A percentile compares a stretch with the other conserved stretches of the same genome.
These are phyloP conservation scores for Burhinus oedicnemus DNA, from an alignment of 2,113 vertebrate genomes.

Conservation along the genomic window DNA sequence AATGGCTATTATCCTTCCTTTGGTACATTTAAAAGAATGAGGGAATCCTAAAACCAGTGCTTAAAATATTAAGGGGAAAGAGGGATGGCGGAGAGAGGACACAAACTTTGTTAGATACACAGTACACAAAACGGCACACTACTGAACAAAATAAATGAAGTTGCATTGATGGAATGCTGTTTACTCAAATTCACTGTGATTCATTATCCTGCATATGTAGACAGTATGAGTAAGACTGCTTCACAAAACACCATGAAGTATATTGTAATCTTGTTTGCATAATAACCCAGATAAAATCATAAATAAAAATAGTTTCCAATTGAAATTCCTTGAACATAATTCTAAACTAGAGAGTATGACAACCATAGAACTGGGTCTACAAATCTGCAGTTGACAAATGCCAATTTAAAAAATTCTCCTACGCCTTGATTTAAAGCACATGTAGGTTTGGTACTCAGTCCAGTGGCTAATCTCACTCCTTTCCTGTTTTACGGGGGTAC, in stretches of 20 bases:
- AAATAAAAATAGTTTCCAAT: constrained; percentile 36
- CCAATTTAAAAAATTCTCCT: not conserved
- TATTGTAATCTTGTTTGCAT: constrained; percentile 42
- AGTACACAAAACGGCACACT: not conserved
- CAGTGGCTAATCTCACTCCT: not conserved
- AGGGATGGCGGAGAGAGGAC: not conserved
- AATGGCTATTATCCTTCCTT: not conserved
- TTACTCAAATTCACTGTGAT: constrained; percentile 12
- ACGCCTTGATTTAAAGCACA: not conserved
- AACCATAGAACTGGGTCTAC: not conserved
- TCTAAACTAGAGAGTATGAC: not conserved
- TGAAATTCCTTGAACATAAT: constrained; percentile 23
- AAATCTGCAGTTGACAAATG: not conserved
- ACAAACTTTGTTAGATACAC: not conserved
- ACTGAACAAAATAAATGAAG: not conserved
- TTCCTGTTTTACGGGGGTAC: not conserved
- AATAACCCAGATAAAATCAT: constrained; percentile 31
- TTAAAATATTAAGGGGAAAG: not conserved
- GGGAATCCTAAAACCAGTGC: not conserved
- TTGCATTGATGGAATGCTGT: not conserved
- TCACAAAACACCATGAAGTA: not conserved
- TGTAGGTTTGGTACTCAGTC: not conserved
- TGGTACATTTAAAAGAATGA: not conserved
- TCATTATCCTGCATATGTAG: not conserved
- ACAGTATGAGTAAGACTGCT: constrained; percentile 34